Conservation (phyloP, 1,140 invertebrate genomes). For the Arctopsyche grandis region DNA sequence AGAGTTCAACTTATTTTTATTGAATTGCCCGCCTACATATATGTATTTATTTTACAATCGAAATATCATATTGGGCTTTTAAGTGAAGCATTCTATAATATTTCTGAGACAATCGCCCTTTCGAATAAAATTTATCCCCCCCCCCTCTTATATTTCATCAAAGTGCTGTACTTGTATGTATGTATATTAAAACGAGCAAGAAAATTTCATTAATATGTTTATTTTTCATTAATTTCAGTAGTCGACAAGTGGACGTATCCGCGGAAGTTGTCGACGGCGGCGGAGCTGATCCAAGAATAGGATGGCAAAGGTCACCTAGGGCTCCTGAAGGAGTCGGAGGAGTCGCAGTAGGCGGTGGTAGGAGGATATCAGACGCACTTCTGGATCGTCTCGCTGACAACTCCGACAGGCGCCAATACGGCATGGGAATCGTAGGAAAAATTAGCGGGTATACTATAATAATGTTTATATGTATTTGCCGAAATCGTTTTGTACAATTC, state of each 20-base stretch:
- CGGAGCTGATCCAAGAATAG: constrained; percentile 34
- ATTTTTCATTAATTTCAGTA: neutral
- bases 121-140: too few relatives aligned
- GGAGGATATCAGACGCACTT: constrained; percentile 73
- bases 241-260: constrained; percentile 47
- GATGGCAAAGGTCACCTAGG: constrained; percentile 52
- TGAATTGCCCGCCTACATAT: too few relatives aligned
- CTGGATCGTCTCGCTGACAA: constrained; percentile 81
- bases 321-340: constrained; percentile 59
- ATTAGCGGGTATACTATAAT: constrained; percentile 73
- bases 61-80: too few relatives aligned
- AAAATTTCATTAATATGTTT: neutral
- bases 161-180: too few relatives aligned
- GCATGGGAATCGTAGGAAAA: constrained; percentile 84
- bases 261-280: constrained; percentile 45
- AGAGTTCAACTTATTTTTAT: too few relatives aligned
- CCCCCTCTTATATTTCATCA: too few relatives aligned
- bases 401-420: constrained; percentile 83
- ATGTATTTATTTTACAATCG: too few relatives aligned
- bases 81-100: too few relatives aligned
- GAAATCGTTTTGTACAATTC: too few relatives aligned
- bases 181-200: too few relatives aligned
- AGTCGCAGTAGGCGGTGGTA: constrained; percentile 63
- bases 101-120: too few relatives aligned
- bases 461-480: neutral